These are phyloP conservation scores for Myripristis murdjan DNA, from an alignment of 2,797 vertebrate species.

Conservation along the genomic window DNA sequence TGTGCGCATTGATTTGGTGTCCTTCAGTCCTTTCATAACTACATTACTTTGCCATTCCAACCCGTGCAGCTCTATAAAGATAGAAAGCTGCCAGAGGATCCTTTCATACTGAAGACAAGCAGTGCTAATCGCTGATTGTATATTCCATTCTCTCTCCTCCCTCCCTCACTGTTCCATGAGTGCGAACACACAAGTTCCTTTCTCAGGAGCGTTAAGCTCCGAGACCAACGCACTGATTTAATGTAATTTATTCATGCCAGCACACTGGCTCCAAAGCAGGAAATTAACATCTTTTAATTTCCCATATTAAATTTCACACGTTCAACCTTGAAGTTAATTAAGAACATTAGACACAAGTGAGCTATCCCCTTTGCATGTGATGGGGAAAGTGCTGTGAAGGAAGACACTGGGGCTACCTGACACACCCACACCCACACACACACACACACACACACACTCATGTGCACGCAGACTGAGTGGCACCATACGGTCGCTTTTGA, in stretches of 20 bases:
- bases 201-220: constrained; percentile 57
- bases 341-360: constrained; percentile 77
- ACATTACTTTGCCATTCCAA: constrained; percentile 23
- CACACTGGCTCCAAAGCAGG: constrained; percentile 77
- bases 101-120: constrained; percentile 45
- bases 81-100: constrained; percentile 42
- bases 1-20: constrained; percentile 30
- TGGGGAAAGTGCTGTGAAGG: constrained; percentile 19
- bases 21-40: constrained; percentile 21
- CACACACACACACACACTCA: constrained; percentile 30
- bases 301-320: constrained; percentile 86
- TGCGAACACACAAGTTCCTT: constrained; percentile 41
- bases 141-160: constrained; percentile 34
- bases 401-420: constrained; percentile 27
- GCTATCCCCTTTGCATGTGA: constrained; percentile 44
- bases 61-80: constrained; percentile 37
- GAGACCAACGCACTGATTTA: constrained; percentile 68
- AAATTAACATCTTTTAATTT: constrained; percentile 89
- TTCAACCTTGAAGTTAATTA: constrained; percentile 88
- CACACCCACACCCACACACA: constrained; percentile 29
- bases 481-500: constrained; percentile 46
- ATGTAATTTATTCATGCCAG: constrained; percentile 82
- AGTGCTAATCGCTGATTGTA: constrained; percentile 39
- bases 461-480: constrained; percentile 28
- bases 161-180: constrained; percentile 24